Evolutionary conservation across 2,113 vertebrate species (phyloP).

Genomic region (Gorsachius goisagi): DNA sequence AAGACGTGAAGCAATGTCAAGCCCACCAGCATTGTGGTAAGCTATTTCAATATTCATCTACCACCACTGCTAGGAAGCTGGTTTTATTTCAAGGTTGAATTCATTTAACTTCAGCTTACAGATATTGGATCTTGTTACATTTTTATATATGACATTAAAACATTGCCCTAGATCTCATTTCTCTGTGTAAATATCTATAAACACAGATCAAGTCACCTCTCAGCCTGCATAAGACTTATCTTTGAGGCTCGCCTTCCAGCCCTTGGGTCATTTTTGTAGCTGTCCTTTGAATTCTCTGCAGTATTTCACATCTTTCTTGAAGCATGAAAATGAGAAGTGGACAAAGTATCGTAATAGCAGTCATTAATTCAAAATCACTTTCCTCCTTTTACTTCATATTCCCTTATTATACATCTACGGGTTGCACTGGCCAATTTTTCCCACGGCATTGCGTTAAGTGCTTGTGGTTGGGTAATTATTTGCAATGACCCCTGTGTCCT

Average conservation of each 20-base stretch:
- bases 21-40: background rate
- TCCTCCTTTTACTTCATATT: slow-evolving; percentile 19
- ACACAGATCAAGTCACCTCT: background rate
- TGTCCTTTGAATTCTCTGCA: slow-evolving; percentile 28
- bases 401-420: background rate
- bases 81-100: slow-evolving; percentile 23
- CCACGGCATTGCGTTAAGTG: background rate
- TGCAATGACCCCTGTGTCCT: slow-evolving; percentile 28
- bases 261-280: background rate
- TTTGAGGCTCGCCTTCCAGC: background rate
- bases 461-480: slow-evolving; percentile 39
- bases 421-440: slow-evolving; percentile 19
- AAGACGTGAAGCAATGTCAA: background rate
- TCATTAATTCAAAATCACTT: slow-evolving; percentile 57
- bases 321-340: slow-evolving; percentile 60
- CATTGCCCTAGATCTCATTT: background rate
- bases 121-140: background rate
- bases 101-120: slow-evolving; percentile 3
- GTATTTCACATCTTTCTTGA: slow-evolving; percentile 53
- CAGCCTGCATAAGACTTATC: background rate
- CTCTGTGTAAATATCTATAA: slow-evolving; percentile 17
- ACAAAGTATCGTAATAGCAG: slow-evolving; percentile 19
- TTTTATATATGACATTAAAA: slow-evolving; percentile 1
- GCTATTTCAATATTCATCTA: slow-evolving; percentile 14
- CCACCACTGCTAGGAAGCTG: background rate